These are phyloP conservation scores for Plebejus anna DNA, from an alignment of 2,888 invertebrate species.

Conservation along the genomic window DNA sequence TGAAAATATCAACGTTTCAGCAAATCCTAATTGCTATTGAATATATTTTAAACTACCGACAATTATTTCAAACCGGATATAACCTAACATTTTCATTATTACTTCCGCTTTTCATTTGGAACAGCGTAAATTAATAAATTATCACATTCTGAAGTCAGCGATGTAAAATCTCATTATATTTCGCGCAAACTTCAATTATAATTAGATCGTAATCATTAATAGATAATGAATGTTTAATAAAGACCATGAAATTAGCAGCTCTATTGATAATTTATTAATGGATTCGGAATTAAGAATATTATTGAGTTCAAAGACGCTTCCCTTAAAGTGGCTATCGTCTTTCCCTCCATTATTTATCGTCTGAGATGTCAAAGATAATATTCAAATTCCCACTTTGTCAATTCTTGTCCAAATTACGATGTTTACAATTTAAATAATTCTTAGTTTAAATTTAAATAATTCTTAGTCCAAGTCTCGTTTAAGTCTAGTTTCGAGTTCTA, in stretches of 20 bases:
- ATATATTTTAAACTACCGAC: no score
- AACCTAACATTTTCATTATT: background rate
- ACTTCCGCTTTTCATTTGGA: background rate
- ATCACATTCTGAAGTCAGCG: background rate
- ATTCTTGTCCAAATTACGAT: conserved; percentile 15
- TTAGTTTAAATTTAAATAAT: background rate
- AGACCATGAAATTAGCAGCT: conserved; percentile 1
- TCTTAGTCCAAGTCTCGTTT: background rate
- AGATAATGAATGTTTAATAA: background rate
- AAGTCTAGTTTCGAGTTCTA: background rate
- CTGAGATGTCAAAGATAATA: conserved; percentile 26
- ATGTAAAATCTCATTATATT: background rate
- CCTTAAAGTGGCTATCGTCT: conserved; percentile 23
- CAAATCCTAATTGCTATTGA: no score
- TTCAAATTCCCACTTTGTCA: conserved; percentile 22
- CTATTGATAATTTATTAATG: conserved; percentile 25
- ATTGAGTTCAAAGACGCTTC: conserved; percentile 16
- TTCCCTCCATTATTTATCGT: conserved; percentile 26
- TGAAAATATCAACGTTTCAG: no score
- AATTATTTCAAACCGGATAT: background rate
- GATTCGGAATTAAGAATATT: conserved; percentile 24
- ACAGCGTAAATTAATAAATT: background rate
- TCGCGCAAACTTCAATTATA: background rate
- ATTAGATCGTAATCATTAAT: conserved; percentile 9
- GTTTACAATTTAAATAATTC: conserved; percentile 3